Conservation (phyloP, 1,140 invertebrate genomes). For the Cyphomyrmex costatus region DNA sequence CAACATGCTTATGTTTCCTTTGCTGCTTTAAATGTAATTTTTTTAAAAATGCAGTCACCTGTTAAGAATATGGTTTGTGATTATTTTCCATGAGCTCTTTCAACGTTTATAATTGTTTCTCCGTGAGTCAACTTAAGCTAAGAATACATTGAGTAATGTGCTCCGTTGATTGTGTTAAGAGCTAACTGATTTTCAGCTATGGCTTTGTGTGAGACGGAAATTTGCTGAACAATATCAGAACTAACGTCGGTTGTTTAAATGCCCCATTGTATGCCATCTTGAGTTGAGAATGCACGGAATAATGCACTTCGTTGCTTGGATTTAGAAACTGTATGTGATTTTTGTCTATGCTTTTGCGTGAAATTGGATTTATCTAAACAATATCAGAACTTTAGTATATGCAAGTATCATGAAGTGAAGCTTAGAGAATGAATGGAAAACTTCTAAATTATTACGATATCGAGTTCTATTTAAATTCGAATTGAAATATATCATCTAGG, state of each 20-base stretch:
- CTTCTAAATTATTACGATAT: neutral
- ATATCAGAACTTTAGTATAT: neutral
- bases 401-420: neutral
- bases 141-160: conserved; percentile 23
- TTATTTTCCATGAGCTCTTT: neutral
- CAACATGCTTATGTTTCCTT: neutral
- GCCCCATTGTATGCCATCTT: conserved; percentile 5
- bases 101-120: conserved; percentile 32
- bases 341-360: neutral
- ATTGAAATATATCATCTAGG: neutral
- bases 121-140: conserved; percentile 1
- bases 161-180: conserved; percentile 14
- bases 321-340: conserved; percentile 13
- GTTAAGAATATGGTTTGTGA: neutral
- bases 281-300: conserved; percentile 26
- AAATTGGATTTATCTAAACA: conserved; percentile 1
- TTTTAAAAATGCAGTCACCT: neutral
- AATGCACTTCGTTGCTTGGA: conserved; percentile 10
- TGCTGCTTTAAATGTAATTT: neutral
- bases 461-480: neutral
- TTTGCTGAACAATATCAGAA: conserved; percentile 45
- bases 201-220: conserved; percentile 27
- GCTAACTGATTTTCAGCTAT: conserved; percentile 31
- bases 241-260: conserved; percentile 34
- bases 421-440: neutral